Evolutionary conservation across 2,888 invertebrate species (phyloP), one percentile per base, ranked within the genome.

Genomic region (Rambutsinella grinnellia): DNA sequence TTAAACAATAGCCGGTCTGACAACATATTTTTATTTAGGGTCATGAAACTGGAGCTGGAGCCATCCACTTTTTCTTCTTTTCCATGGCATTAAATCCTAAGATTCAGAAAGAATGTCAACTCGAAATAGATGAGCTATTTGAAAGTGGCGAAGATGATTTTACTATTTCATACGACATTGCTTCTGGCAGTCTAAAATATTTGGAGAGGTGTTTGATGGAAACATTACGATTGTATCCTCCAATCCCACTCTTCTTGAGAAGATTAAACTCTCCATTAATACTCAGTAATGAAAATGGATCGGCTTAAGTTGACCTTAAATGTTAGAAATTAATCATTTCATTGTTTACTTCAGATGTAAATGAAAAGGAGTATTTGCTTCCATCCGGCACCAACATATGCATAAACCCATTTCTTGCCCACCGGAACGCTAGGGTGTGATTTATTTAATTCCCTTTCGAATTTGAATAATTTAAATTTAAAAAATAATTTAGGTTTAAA

Each of bases 21-120:
- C 44, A 63, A n/a, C n/a, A n/a, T n/a, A n/a, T n/a, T n/a, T n/a
- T n/a, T n/a, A n/a, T n/a, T n/a, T n/a, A 65, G 65, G 65, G 65
- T 15, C 65, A 65, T 17, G 65, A 65, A 54, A 65, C 65, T 36
- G 65, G 65, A 0, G 65, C 65, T 2, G 26, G 27, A 8, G 21
- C 65, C 24, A 65, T 65, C 5, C 65, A 65, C 15, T 65, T 26
- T n/a, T 51, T 65, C 3, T 65, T 53, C 44, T 54, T 65, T 21
- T 15, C n/a, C 2, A 26, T 65, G 44, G 65, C 65, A 23, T 44
- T 65, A 2, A 27, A 65, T 54, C 54, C 17, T 1, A 19, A 54
- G 2, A 28, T 53, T 19, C 65, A 65, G n/a, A 44, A 53, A 19
- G 17, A 3, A 3, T 53, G 53, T 17, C 19, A 24, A 56, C 3